Conservation (phyloP, 2,888 invertebrate species). For the Melanophora roralis region DNA sequence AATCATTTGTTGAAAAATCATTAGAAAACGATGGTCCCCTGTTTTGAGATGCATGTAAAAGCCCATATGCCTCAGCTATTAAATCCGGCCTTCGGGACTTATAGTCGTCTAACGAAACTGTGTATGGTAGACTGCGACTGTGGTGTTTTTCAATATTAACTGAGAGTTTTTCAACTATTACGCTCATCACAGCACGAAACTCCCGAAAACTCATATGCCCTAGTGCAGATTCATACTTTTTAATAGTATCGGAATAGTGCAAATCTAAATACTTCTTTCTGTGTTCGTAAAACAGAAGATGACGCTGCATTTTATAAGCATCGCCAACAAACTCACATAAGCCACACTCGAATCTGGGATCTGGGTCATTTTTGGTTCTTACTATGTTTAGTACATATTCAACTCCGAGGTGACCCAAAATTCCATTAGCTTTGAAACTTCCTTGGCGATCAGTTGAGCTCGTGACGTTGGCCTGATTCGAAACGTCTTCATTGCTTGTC, state of each 20-base stretch:
- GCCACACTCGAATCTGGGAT: constrained; percentile 85
- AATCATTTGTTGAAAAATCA: constrained; percentile 74
- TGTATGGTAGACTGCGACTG: constrained; percentile 83
- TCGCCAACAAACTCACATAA: constrained; percentile 83
- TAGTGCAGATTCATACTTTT: constrained; percentile 80
- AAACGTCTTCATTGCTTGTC: neutral
- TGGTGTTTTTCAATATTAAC: constrained; percentile 84
- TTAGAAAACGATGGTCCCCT: constrained; percentile 79
- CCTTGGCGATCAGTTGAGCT: neutral
- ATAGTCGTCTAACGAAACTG: constrained; percentile 82
- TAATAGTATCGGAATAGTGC: constrained; percentile 78
- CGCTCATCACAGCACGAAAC: constrained; percentile 71
- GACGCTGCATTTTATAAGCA: constrained; percentile 85
- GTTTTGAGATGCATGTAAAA: constrained; percentile 81
- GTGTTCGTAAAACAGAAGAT: constrained; percentile 80
- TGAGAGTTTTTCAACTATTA: constrained; percentile 79
- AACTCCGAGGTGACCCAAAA: constrained; percentile 80
- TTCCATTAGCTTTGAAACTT: neutral
- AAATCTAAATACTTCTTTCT: constrained; percentile 82
- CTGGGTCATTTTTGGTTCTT: constrained; percentile 81
- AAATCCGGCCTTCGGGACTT: constrained; percentile 80
- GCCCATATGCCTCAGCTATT: constrained; percentile 81
- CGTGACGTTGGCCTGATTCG: neutral
- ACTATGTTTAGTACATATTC: constrained; percentile 86
- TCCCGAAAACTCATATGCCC: constrained; percentile 77